These are phyloP conservation scores for Hypocryptadius cinnamomeus DNA, from an alignment of 2,113 vertebrate genomes.

Conservation along the genomic window DNA sequence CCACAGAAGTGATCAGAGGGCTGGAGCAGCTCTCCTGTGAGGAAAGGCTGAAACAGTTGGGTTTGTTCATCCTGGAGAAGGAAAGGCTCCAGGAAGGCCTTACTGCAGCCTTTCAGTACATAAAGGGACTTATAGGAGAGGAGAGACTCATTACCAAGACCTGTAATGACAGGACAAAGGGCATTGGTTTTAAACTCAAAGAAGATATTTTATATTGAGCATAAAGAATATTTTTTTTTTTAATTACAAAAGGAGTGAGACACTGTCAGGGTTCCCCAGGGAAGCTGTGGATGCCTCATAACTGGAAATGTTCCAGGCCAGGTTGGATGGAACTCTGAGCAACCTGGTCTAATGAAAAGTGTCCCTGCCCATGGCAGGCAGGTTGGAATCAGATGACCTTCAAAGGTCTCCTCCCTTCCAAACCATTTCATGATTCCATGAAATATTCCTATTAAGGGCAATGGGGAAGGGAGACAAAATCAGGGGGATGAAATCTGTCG, in stretches of 20 bases:
- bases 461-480: not conserved
- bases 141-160: not conserved
- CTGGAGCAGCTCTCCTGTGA: not conserved
- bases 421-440: not conserved
- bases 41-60: not conserved
- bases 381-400: not conserved
- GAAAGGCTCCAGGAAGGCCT: not conserved
- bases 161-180: not conserved
- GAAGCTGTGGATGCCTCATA: not conserved
- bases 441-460: not conserved
- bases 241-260: not conserved
- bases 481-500: not conserved
- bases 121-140: not conserved
- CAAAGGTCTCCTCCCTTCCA: not conserved
- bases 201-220: not conserved
- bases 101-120: not conserved
- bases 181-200: not conserved
- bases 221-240: not conserved
- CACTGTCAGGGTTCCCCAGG: not conserved
- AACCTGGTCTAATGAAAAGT: not conserved
- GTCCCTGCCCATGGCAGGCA: not conserved
- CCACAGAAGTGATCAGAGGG: not conserved
- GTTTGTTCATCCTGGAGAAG: not conserved
- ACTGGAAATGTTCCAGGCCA: not conserved
- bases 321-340: not conserved